These are phyloP conservation scores for Rhinolophus sinicus DNA, from an alignment of 2,113 vertebrate species.

Conservation along the genomic window DNA sequence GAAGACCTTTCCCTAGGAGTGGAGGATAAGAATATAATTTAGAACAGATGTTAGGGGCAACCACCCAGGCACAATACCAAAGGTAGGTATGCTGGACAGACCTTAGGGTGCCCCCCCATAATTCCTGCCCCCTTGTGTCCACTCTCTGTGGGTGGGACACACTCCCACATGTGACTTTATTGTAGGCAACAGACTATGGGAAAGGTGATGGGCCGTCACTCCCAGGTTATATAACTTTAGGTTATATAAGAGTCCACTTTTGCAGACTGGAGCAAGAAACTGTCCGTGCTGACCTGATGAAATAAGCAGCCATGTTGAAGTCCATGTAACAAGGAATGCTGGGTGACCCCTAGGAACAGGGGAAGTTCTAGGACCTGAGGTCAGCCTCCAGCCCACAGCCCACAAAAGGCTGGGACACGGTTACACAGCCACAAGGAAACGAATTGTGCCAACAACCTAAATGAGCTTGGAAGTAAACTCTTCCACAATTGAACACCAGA, in stretches of 20 bases:
- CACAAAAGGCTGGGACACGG: not conserved
- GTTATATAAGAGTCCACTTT: not conserved
- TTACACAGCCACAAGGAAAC: not conserved
- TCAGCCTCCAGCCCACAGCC: not conserved
- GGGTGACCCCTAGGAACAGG: not conserved
- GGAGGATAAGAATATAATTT: not conserved
- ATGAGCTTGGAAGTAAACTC: not conserved
- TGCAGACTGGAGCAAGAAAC: not conserved
- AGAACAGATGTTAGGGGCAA: not conserved
- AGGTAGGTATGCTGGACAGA: not conserved
- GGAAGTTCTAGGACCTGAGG: not conserved
- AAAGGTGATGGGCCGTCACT: not conserved
- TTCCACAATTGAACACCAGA: not conserved
- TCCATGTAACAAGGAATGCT: not conserved
- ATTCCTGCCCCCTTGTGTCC: not conserved
- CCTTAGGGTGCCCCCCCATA: not conserved
- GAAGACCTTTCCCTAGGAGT: not conserved
- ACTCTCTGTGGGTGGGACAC: not conserved
- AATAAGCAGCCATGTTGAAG: not conserved
- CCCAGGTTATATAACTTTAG: not conserved
- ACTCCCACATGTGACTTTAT: not conserved
- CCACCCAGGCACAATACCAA: not conserved
- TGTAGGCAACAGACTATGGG: not conserved
- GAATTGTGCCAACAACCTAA: not conserved
- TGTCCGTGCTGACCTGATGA: not conserved